Base-by-base conservation (phyloP, 2,888 invertebrate genomes). In the Drosophila mayaguana region DNA sequence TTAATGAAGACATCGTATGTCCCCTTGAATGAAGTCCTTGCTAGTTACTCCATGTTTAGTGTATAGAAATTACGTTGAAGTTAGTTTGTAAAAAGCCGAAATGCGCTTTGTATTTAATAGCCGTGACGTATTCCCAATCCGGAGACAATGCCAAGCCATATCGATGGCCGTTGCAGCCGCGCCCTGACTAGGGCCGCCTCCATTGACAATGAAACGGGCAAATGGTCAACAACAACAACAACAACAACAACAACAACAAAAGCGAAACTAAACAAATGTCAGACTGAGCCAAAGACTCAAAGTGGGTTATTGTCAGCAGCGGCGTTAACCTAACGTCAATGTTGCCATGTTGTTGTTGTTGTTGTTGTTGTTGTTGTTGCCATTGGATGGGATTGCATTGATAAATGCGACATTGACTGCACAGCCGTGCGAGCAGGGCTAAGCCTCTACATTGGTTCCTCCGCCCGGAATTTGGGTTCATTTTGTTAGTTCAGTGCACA, bases 241-340 rank as follows among this genome's bases (percentile, higher is more conserved):
- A 46, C 28, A 53, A n/a, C 25, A 25, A 25, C 28, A 28, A 32
- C 32, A 32, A 32, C 78, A 68, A 56, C 55, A 53, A 61, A 55
- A 45, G 36, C 7, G 14, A 22, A 11, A 51, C 20, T 20, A 34
- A 53, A 20, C 61, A 48, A 40, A 66, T 46, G 20, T 32, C 51
- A 11, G 51, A n/a, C 20, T 3, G 45, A 43, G 32, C 50, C 56
- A 61, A 62, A 64, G 42, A 54, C 25, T 40, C 12, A 12, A 77
- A 83, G 57, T 79, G 80, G 85, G 81, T 85, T 65, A 81, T 73
- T 85, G 81, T 85, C 81, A 80, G 62, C 67, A 55, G 51, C 74
- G 55, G 34, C 66, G 59, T 54, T 54, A 60, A 14, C 66, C 48
- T 42, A 28, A 0, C 46, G 72, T 57, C 43, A 22, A 11, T 46